phyloP scores from a whole-genome alignment of 1,140 invertebrate genomes.

The Maniola jurtina region DNA sequence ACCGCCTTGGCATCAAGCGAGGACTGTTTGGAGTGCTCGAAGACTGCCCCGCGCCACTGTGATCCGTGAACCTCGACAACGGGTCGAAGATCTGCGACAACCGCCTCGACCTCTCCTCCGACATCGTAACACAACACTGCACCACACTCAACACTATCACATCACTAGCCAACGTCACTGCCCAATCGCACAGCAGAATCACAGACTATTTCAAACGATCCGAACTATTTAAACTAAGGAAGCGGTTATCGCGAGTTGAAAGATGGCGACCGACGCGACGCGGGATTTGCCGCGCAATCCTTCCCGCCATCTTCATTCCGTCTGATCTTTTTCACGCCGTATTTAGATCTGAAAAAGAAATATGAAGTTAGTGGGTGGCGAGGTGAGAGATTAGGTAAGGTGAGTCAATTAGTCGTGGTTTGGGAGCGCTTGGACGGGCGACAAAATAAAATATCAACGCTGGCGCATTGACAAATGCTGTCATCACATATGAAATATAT shows the following conservation, averaged over 20 bases:
- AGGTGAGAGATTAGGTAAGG: constrained; percentile 52
- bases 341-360: constrained; percentile 72
- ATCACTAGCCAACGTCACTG: constrained; percentile 56
- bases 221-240: constrained; percentile 51
- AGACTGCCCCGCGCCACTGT: constrained; percentile 76
- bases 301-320: constrained; percentile 56
- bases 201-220: constrained; percentile 64
- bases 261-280: constrained; percentile 52
- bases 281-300: constrained; percentile 57
- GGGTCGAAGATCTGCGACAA: constrained; percentile 90
- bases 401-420: constrained; percentile 54
- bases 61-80: constrained; percentile 83
- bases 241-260: constrained; percentile 41
- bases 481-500: neutral
- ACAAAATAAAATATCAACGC: constrained; percentile 53
- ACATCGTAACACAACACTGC: constrained; percentile 73
- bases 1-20: constrained; percentile 81
- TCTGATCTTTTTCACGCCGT: constrained; percentile 63
- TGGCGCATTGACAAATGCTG: constrained; percentile 30
- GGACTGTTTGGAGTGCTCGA: constrained; percentile 85
- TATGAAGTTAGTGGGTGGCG: constrained; percentile 52
- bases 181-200: constrained; percentile 19
- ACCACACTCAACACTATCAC: constrained; percentile 57
- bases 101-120: constrained; percentile 82
- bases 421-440: constrained; percentile 35